Evolutionary conservation across 2,888 invertebrate genomes (phyloP), one percentile per base, ranked within the genome.

Genomic region (Alviniconcha strummeri): DNA sequence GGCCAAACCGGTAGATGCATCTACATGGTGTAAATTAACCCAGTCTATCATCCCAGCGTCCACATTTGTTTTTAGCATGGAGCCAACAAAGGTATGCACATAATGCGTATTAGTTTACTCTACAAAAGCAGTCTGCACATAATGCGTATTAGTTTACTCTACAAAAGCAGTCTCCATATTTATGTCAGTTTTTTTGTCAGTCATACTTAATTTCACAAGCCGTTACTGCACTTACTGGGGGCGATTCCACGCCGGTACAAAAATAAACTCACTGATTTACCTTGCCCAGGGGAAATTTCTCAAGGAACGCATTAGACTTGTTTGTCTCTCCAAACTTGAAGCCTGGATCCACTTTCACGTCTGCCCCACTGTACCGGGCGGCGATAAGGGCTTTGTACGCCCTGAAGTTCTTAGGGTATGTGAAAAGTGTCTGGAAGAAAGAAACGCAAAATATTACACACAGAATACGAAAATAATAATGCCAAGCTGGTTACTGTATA

Each of bases 381-480:
- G 99, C 99, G 94, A 99, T 98, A 94, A 99, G 96, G 94, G 97
- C 97, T 95, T 99, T 99, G 95, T 97, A 97, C 91, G 99, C 98
- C 94, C 99, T 97, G 96, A 98, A 99, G 96, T 98, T 99, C 94
- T 98, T 97, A 92, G 98, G 97, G 95, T 98, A 98, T 94, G 99
- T 98, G 96, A 98, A 99, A 93, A 99, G 96, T 94, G 98, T 98
- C 98, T 98, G 95, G 72, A 91, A 90, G 72, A 81, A 83, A 79
- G 19, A 36, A 79, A 56, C 0, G 13, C 15, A 52, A 7, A 79
- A 52, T 11, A 52, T 52, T 52, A 17, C n/a, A 15, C 8, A 55
- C 7, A 9, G 11, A 19, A 15, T 57, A 19, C 9, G 15, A n/a
- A 77, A n/a, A 19, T 9, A 57, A 19, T n/a, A 8, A 9, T 19